These are phyloP conservation scores for Orientallactaga sibirica DNA, from an alignment of 2,797 vertebrate species.

Conservation along the genomic window DNA sequence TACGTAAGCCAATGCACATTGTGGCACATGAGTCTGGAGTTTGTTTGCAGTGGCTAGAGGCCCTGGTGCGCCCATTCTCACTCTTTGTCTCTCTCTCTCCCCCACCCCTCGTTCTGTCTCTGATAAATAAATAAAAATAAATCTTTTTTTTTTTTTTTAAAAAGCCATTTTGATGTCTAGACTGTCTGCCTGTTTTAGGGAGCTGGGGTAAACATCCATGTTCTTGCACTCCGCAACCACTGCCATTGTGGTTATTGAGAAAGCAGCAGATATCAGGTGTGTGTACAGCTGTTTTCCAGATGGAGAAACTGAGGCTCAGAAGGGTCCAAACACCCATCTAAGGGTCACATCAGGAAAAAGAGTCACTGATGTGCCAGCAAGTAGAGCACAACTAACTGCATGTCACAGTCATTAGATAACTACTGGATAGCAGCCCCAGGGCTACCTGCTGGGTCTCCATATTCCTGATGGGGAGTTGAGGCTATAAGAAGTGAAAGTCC, in stretches of 20 bases:
- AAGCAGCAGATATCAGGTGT: neutral
- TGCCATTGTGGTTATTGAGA: neutral
- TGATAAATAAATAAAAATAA: too few relatives aligned
- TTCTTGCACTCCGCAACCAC: neutral
- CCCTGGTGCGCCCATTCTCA: too few relatives aligned
- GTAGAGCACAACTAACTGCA: neutral
- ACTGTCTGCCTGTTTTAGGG: slow-evolving; percentile 25
- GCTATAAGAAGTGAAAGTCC: neutral
- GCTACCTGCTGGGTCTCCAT: neutral
- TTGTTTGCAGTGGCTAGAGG: too few relatives aligned
- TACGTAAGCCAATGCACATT: too few relatives aligned
- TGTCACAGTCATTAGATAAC: neutral
- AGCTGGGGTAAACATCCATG: neutral
- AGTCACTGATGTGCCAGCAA: neutral
- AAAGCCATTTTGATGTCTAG: neutral
- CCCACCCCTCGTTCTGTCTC: too few relatives aligned
- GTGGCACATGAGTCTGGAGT: too few relatives aligned
- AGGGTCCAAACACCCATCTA: neutral
- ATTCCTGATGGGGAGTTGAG: slow-evolving; percentile 14
- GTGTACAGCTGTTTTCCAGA: neutral
- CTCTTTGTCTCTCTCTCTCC: too few relatives aligned
- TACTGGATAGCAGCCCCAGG: neutral
- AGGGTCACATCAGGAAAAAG: neutral
- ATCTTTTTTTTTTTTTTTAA: too few relatives aligned
- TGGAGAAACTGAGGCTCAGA: neutral